Evolutionary conservation across 2,797 vertebrate species (phyloP).

Genomic region (Mus spretus): DNA sequence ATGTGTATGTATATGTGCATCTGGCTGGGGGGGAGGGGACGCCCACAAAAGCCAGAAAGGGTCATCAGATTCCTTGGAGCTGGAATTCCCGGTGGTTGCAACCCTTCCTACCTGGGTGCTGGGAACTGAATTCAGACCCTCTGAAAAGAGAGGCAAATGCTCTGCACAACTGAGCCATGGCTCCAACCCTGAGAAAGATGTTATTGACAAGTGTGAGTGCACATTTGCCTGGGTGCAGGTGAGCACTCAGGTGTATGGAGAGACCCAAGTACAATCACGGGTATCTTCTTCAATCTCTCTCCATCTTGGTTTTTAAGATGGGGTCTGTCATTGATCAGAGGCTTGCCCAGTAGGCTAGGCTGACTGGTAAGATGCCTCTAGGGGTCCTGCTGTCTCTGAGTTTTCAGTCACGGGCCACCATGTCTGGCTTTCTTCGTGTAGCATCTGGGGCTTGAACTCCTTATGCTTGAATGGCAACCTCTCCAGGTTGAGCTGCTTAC

Average conservation of each 20-base stretch:
- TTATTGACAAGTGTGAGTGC: no score
- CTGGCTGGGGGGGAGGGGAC: no score
- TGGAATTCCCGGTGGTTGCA: not conserved
- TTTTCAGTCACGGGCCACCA: not conserved
- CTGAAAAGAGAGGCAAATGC: not conserved
- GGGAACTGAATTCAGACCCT: not conserved
- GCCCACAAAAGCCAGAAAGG: not conserved
- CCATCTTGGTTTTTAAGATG: not conserved
- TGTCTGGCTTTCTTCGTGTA: not conserved
- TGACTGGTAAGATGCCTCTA: not conserved
- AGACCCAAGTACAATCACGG: not conserved
- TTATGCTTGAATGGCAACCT: not conserved
- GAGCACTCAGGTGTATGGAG: not conserved
- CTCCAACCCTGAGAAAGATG: not conserved
- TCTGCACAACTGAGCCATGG: not conserved
- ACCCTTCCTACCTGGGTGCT: not conserved
- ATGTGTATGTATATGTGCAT: not conserved
- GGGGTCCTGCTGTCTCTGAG: not conserved
- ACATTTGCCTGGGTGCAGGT: not conserved
- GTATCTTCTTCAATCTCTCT: not conserved
- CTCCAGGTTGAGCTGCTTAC: not conserved
- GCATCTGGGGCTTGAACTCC: not conserved
- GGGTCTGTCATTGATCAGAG: not conserved
- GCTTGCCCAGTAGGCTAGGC: not conserved
- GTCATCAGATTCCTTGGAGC: no score